These are phyloP conservation scores for Acrocephalus kingi DNA, from an alignment of 2,113 vertebrate genomes.

Conservation along the genomic window DNA sequence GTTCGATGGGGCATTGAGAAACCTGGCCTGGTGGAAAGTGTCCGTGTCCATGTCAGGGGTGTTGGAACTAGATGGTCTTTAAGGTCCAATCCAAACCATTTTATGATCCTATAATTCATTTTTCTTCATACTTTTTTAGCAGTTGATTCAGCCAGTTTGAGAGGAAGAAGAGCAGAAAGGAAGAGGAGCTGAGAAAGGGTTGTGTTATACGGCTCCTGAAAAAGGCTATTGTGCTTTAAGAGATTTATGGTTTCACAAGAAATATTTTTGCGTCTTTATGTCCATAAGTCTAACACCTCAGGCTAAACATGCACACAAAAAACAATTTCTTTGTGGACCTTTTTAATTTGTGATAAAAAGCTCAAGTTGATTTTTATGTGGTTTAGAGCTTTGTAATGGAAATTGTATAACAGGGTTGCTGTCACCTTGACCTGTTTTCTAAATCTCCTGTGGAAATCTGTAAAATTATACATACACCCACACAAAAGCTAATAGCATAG, in stretches of 20 bases:
- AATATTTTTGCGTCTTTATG: not conserved
- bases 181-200: not conserved
- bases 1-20: not conserved
- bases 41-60: fast-evolving
- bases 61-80: not conserved
- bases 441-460: not conserved
- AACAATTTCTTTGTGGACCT: not conserved
- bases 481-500: not conserved
- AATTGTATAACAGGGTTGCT: not conserved
- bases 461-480: not conserved
- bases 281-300: not conserved
- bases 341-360: not conserved
- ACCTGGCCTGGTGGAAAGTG: not conserved
- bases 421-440: constrained; percentile 13
- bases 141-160: not conserved
- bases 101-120: not conserved
- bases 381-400: not conserved
- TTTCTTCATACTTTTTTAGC: not conserved
- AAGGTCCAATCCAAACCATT: not conserved
- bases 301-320: not conserved
- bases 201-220: not conserved
- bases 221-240: not conserved
- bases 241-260: not conserved
- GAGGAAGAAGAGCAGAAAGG: not conserved
- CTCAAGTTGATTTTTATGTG: not conserved